Base-by-base conservation (phyloP, 2,797 vertebrate species). In the Liparis tanakae region DNA sequence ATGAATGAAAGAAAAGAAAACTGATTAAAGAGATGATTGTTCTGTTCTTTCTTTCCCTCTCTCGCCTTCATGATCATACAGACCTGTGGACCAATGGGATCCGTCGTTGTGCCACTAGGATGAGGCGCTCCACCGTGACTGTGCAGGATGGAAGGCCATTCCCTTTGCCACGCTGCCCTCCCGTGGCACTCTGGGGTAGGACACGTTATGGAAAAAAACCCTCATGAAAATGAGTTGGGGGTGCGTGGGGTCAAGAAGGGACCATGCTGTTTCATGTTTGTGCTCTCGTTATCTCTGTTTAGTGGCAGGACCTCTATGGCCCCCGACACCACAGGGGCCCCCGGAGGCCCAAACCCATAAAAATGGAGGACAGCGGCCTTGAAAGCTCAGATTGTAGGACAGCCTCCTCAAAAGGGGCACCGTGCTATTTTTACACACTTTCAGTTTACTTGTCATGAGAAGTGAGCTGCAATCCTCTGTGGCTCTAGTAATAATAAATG, bases 91-190 rank as follows among this genome's bases (percentile, higher is more conserved):
- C 15, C 5, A 14, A 10, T 9, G 33, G 10, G 3, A 34, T 51
- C 1, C 18, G 34, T 59, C 18, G 6, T 18, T 48, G 54, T 46
- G 58, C 6, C 13, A 7, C 5, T 2, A 10, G 48, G 10, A 7
- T 20, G 13, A 48, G 17, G 10, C 6, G 18, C 25, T 66, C 15
- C 1, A 39, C 36, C 3, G 0, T 10, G 33, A 46, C 22, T 33
- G 63, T n/a, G 57, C 10, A 3, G 7, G 10, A 8, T 18, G n/a
- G 30, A 30, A 25, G 25, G 25, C n/a, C 8, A 5, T 78, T 51
- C 10, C 30, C 48, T 53, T 14, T 53, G 14, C 43, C 58, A 0
- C 62, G 44, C 76, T 74, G 67, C 73, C 0, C 70, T 46, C 83
- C 9, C 20, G 73, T 74, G 83, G 72, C 8, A 0, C 15, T 59